Percentiles rank a stretch among this genome's conserved stretches.
These are phyloP conservation scores for Galaxias olidus DNA, from an alignment of 2,797 vertebrate species.

Conservation along the genomic window DNA sequence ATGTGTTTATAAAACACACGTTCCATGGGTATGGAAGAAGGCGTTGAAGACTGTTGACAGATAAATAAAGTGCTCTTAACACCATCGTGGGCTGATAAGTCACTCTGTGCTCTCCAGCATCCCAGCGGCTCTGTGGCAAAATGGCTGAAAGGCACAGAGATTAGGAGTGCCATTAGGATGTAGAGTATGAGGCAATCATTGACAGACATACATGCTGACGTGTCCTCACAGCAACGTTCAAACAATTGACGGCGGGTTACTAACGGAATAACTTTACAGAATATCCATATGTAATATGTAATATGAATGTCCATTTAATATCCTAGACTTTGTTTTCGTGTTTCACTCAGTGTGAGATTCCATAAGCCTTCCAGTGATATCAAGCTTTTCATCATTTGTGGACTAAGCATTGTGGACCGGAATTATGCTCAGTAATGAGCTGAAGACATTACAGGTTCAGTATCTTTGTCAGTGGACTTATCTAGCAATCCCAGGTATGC, in stretches of 20 bases:
- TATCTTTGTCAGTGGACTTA: too few species aligned
- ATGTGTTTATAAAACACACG: too few species aligned
- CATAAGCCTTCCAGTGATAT: not conserved
- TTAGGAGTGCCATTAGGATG: conserved; percentile 1
- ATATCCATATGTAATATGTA: too few species aligned
- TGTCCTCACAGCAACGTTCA: too few species aligned
- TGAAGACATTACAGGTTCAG: too few species aligned
- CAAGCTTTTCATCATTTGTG: not conserved
- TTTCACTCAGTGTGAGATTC: conserved; percentile 15
- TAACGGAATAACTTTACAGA: not conserved
- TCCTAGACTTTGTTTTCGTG: conserved; percentile 45
- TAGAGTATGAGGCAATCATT: conserved; percentile 19
- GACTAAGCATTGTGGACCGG: too few species aligned
- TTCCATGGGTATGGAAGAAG: conserved; percentile 12
- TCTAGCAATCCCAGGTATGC: too few species aligned
- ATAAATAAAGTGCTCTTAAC: conserved; percentile 17
- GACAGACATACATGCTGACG: too few species aligned
- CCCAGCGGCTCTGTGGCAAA: not conserved
- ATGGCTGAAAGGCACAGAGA: conserved; percentile 39
- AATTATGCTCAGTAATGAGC: too few species aligned
- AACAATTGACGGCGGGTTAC: not conserved
- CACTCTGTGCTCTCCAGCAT: conserved; percentile 22
- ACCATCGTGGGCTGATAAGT: conserved; percentile 7
- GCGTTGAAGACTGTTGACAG: conserved; percentile 17
- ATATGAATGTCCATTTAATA: not conserved